Evolutionary conservation across 2,888 invertebrate species (phyloP).

Genomic region (Ennomos fuscantarius): DNA sequence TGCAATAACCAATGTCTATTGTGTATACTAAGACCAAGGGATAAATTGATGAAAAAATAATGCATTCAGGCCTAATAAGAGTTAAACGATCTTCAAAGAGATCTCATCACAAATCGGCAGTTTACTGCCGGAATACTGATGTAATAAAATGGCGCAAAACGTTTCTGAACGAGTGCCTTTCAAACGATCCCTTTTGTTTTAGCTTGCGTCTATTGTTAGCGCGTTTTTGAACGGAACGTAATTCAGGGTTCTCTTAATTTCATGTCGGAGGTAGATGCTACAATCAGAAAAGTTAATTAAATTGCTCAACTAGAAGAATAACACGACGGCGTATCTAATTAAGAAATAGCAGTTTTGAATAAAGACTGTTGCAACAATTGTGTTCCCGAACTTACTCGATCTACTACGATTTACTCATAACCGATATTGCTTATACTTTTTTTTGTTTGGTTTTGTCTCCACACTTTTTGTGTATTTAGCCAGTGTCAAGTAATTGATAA

Average conservation of each 20-base stretch:
- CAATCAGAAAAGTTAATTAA: constrained; percentile 7
- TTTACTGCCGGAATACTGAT: constrained; percentile 1
- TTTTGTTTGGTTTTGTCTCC: too few relatives aligned
- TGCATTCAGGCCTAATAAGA: neutral
- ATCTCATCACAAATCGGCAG: constrained; percentile 7
- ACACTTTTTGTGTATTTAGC: too few relatives aligned
- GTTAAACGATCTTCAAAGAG: constrained; percentile 5
- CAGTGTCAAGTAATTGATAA: too few relatives aligned
- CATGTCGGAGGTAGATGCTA: neutral
- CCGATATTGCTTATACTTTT: too few relatives aligned
- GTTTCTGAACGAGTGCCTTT: constrained; percentile 9
- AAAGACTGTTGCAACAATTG: too few relatives aligned
- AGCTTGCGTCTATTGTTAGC: constrained; percentile 9
- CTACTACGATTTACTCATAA: too few relatives aligned
- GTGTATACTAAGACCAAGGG: too few relatives aligned
- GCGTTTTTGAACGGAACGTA: constrained; percentile 11
- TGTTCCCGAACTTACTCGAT: too few relatives aligned
- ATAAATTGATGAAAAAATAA: neutral
- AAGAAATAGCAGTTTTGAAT: too few relatives aligned
- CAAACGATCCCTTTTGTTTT: constrained; percentile 20
- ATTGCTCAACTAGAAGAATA: too few relatives aligned
- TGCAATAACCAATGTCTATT: too few relatives aligned
- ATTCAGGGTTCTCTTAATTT: constrained; percentile 8
- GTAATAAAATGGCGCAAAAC: constrained; percentile 8
- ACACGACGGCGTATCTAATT: too few relatives aligned